These are phyloP conservation scores for Eumerus sabulonum DNA, from an alignment of 2,888 invertebrate genomes.

Conservation along the genomic window DNA sequence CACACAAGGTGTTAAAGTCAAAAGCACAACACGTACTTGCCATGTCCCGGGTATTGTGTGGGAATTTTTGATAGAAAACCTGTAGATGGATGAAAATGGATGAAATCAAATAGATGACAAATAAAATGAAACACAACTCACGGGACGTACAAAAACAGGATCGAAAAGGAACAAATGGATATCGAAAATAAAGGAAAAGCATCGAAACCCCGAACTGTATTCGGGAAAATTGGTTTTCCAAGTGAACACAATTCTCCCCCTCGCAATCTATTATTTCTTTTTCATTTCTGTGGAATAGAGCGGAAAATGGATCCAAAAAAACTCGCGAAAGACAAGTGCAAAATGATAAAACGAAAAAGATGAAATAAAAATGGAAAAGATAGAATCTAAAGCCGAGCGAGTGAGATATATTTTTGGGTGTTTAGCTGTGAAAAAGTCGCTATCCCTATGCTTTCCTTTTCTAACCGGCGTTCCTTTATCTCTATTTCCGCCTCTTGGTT, in stretches of 20 bases:
- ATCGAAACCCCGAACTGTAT: slow-evolving; percentile 29
- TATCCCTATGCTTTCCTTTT: no score
- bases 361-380: background rate
- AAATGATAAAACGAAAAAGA: slow-evolving; percentile 24
- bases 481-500: no score
- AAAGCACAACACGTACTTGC: slow-evolving; percentile 14
- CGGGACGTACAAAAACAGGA: slow-evolving; percentile 5
- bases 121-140: no score
- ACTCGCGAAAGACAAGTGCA: background rate
- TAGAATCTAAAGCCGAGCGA: slow-evolving; percentile 12
- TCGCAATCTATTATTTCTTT: slow-evolving; percentile 45
- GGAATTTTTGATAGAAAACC: slow-evolving; percentile 56
- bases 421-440: slow-evolving; percentile 43
- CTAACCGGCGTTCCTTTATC: no score
- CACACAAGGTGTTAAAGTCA: slow-evolving; percentile 24
- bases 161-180: no score
- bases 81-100: slow-evolving; percentile 36
- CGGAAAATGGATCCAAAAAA: slow-evolving; percentile 11
- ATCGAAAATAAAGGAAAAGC: slow-evolving; percentile 8
- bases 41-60: slow-evolving; percentile 55
- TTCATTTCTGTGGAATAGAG: slow-evolving; percentile 29
- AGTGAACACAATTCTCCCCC: slow-evolving; percentile 45
- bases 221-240: slow-evolving; percentile 59
- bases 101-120: slow-evolving; percentile 27
- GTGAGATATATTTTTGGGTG: slow-evolving; percentile 40